Conservation (phyloP, 2,113 vertebrate species). For the Mormyrus lacerda region DNA sequence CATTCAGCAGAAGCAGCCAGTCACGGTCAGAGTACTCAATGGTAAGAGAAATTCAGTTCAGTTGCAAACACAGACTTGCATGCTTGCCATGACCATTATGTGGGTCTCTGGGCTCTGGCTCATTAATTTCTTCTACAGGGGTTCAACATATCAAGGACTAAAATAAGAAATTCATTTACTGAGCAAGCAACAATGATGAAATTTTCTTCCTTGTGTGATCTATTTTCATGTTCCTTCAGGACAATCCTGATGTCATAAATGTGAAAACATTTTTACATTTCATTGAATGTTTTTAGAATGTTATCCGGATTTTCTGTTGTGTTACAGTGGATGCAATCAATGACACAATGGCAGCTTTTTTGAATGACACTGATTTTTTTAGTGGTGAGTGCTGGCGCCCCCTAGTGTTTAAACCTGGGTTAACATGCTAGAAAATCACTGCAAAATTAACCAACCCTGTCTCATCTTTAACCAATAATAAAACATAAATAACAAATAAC, state of each 20-base stretch:
- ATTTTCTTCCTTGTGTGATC: not conserved
- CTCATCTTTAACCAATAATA: conserved; percentile 11
- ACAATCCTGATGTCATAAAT: not conserved
- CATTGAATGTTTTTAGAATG: conserved; percentile 48
- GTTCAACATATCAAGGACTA: not conserved
- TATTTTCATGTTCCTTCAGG: not conserved
- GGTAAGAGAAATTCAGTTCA: conserved; percentile 61
- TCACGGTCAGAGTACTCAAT: conserved; percentile 82
- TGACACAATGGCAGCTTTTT: conserved; percentile 94
- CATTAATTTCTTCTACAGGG: not conserved
- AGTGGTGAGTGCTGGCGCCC: conserved; percentile 85
- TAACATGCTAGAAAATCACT: conserved; percentile 56
- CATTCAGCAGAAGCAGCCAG: conserved; percentile 97
- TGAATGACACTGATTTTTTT: conserved; percentile 92
- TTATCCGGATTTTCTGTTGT: conserved; percentile 74
- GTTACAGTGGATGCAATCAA: conserved; percentile 96
- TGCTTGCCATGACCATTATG: not conserved
- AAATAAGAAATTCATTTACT: not conserved
- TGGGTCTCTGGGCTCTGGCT: not conserved
- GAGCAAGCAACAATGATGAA: not conserved
- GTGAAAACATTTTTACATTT: not conserved
- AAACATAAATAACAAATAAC: not conserved
- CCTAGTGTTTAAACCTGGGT: conserved; percentile 53
- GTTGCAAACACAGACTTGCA: not conserved
- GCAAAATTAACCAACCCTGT: conserved; percentile 55